Evolutionary conservation across 2,888 invertebrate species (phyloP).

Genomic region (Pantelozetes paolii): DNA sequence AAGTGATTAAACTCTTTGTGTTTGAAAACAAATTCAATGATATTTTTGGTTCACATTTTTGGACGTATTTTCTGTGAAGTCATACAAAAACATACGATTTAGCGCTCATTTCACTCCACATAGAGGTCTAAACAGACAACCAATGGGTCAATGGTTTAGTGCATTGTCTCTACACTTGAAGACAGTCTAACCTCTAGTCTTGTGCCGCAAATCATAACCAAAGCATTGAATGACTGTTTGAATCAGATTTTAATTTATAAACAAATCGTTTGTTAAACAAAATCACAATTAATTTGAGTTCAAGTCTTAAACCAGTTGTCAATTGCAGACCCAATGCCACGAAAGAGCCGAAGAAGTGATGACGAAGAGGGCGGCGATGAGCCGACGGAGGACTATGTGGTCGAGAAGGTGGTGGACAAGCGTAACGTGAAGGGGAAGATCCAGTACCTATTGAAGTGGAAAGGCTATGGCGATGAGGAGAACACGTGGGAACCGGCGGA

Average conservation of each 20-base stretch:
- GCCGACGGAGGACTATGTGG: neutral
- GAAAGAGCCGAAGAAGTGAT: neutral
- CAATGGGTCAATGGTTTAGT: no score
- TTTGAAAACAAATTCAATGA: neutral
- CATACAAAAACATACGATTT: neutral
- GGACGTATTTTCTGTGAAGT: neutral
- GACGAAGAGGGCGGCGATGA: neutral
- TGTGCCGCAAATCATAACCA: no score
- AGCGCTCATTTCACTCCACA: neutral
- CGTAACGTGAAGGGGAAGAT: constrained; percentile 31
- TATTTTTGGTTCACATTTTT: neutral
- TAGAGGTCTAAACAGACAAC: constrained; percentile 15
- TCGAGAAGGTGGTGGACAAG: constrained; percentile 31
- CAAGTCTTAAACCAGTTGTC: no score
- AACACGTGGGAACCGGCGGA: constrained; percentile 33
- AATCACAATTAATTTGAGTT: no score
- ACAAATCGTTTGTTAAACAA: neutral
- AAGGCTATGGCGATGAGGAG: constrained; percentile 28
- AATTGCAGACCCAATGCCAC: neutral
- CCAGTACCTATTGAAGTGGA: constrained; percentile 22
- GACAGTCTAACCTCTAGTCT: neutral
- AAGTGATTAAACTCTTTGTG: neutral
- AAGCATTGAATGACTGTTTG: no score
- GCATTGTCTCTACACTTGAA: no score
- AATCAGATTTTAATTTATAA: no score